Percentiles rank a stretch among this genome's conserved stretches.
These are phyloP conservation scores for Melipona beecheii DNA, from an alignment of 2,888 invertebrate species.

Conservation along the genomic window DNA sequence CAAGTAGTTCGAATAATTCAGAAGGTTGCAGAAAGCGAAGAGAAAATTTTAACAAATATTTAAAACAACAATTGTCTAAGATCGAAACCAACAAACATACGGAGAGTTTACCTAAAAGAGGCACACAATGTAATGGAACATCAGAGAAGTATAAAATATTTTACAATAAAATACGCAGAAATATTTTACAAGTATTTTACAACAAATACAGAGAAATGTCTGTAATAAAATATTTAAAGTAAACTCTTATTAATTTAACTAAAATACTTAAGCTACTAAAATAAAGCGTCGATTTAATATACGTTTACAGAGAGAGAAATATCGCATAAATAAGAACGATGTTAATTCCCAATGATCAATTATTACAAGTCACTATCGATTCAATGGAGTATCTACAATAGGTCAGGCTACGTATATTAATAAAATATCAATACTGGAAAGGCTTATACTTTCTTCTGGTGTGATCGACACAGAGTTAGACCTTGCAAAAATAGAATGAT, in stretches of 20 bases:
- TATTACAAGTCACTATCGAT: not conserved
- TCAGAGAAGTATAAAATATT: not conserved
- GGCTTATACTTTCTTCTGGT: slow-evolving; percentile 2
- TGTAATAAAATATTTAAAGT: too few relatives aligned
- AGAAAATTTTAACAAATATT: too few relatives aligned
- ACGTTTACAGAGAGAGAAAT: not conserved
- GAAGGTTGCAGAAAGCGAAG: too few relatives aligned
- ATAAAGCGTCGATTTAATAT: not conserved
- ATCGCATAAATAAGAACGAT: not conserved
- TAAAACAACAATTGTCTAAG: too few relatives aligned
- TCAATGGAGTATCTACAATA: not conserved
- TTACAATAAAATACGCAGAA: not conserved
- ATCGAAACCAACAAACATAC: too few relatives aligned
- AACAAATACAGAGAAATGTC: too few relatives aligned
- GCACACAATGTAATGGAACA: not conserved
- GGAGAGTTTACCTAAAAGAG: too few relatives aligned
- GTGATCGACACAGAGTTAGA: slow-evolving; percentile 1
- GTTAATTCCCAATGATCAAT: not conserved
- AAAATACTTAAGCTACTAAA: not conserved
- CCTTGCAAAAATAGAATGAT: slow-evolving; percentile 46
- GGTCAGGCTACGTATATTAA: too few relatives aligned
- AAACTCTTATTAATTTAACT: too few relatives aligned
- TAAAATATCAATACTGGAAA: not conserved
- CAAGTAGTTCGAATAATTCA: too few relatives aligned
- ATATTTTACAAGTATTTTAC: too few relatives aligned